Conservation (phyloP, 2,797 vertebrate genomes). For the Morelia viridis region DNA sequence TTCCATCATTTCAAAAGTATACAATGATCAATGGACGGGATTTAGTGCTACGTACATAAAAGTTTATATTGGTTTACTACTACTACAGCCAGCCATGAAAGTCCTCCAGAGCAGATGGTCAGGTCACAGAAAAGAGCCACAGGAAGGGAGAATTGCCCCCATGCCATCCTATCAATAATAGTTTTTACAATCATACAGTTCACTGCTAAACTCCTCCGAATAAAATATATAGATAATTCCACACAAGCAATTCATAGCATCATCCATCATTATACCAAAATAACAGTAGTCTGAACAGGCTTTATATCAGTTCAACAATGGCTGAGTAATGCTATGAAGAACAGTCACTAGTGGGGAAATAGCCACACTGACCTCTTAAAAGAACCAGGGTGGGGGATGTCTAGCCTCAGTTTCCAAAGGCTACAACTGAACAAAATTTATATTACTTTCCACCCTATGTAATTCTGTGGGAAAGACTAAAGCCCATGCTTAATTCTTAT, state of each 20-base stretch:
- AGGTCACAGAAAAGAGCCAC: too few species aligned
- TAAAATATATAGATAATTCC: neutral
- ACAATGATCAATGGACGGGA: neutral
- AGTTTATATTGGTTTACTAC: neutral
- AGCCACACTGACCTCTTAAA: neutral
- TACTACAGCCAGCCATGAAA: too few species aligned
- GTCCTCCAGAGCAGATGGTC: too few species aligned
- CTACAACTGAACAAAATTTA: neutral
- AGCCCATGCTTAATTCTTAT: neutral
- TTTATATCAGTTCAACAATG: neutral
- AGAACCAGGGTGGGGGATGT: rapidly evolving
- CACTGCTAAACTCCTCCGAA: neutral
- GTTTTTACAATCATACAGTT: too few species aligned
- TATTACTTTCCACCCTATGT: neutral
- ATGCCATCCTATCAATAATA: too few species aligned
- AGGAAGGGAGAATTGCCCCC: too few species aligned
- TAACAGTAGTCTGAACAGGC: neutral
- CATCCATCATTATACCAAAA: neutral
- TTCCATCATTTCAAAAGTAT: neutral
- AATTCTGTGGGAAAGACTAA: neutral
- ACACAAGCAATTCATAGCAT: neutral
- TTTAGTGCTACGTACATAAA: neutral
- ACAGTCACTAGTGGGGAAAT: neutral
- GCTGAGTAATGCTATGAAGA: neutral
- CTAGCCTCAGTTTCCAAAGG: neutral